Percentiles rank a stretch among this genome's conserved stretches.
phyloP scores from a whole-genome alignment of 2,888 invertebrate genomes.

The Phorcus lineatus region DNA sequence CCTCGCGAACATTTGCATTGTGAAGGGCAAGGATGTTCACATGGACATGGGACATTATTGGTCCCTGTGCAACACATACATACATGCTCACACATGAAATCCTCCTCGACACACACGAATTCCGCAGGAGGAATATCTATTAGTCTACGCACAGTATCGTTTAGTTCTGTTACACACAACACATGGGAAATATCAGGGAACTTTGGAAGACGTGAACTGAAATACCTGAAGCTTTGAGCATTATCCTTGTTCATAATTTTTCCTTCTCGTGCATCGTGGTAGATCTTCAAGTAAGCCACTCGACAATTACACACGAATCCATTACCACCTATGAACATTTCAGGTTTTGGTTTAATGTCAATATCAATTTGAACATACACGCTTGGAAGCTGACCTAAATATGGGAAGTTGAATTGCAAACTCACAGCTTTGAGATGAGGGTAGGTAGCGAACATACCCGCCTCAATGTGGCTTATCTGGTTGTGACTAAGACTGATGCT shows the following conservation, averaged over 20 bases:
- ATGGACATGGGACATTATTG: conserved; percentile 23
- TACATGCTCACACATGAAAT: conserved; percentile 11
- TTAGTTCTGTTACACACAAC: not conserved
- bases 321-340: conserved; percentile 25
- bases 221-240: not conserved
- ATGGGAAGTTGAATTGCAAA: not conserved
- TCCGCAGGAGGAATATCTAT: conserved; percentile 31
- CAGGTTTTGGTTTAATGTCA: conserved; percentile 27
- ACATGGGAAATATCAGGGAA: conserved; percentile 1
- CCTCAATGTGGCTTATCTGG: conserved; percentile 8
- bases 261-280: not conserved
- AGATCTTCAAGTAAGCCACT: conserved; percentile 39
- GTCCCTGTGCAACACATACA: conserved; percentile 30
- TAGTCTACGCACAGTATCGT: not conserved
- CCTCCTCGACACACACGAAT: conserved; percentile 31
- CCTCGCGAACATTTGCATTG: conserved; percentile 32
- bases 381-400: not conserved
- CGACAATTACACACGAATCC: conserved; percentile 32
- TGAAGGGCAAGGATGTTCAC: conserved; percentile 33
- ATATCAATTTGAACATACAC: not conserved
- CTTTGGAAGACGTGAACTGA: not conserved
- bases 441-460: conserved; percentile 30
- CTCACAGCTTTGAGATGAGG: not conserved
- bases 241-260: not conserved
- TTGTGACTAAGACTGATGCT: not conserved